Evolutionary conservation across 2,888 invertebrate genomes (phyloP).

Genomic region (Orthonychiurus folsomi): DNA sequence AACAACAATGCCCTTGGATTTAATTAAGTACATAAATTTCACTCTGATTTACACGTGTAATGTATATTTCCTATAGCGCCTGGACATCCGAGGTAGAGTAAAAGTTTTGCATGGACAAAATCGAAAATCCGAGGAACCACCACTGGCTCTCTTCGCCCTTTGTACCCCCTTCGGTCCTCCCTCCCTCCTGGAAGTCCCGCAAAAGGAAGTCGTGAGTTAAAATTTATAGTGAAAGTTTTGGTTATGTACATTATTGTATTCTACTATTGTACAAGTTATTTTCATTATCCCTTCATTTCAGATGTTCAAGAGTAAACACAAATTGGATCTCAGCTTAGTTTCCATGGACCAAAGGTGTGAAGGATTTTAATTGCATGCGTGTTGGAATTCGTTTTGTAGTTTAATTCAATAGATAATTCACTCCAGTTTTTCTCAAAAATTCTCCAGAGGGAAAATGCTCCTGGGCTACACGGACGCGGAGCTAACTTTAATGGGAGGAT

Average conservation of each 20-base stretch:
- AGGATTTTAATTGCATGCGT: no score
- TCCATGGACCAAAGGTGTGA: conserved; percentile 96
- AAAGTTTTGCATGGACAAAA: conserved; percentile 95
- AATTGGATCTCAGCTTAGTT: conserved; percentile 87
- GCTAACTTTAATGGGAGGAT: conserved; percentile 86
- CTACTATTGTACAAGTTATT: no score
- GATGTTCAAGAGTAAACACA: conserved; percentile 99
- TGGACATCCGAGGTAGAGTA: conserved; percentile 95
- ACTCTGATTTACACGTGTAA: conserved; percentile 1
- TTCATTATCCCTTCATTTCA: no score
- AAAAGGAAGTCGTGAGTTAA: conserved; percentile 96
- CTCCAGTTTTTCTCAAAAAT: no score
- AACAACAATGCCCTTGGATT: no score
- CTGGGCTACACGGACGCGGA: conserved; percentile 89
- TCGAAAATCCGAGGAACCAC: conserved; percentile 85
- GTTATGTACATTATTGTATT: no score
- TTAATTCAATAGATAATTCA: not conserved
- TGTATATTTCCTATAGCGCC: conserved; percentile 56
- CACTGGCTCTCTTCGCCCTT: conserved; percentile 88
- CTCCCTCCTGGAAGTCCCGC: conserved; percentile 88
- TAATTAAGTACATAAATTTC: no score
- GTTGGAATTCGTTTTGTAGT: not conserved
- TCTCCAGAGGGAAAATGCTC: conserved; percentile 85
- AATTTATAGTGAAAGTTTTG: no score
- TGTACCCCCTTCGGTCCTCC: conserved; percentile 99